Evolutionary conservation across 2,113 vertebrate genomes (phyloP), one percentile per base, ranked within the genome.

Genomic region (Chloropsis hardwickii): DNA sequence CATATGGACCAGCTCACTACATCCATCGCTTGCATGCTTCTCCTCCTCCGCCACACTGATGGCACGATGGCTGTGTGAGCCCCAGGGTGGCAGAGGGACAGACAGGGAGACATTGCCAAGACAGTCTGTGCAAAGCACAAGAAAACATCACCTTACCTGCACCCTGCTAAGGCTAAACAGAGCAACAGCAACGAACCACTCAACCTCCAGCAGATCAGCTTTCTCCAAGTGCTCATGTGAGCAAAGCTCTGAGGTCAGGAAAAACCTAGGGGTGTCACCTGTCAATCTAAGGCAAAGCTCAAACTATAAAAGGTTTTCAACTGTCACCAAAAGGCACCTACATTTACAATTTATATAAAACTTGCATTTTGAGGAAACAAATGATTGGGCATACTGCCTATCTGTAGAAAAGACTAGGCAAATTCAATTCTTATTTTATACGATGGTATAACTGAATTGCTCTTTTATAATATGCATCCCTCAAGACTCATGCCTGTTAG

Each of bases 11-110:
- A 42, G 23, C 24, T 86, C 11, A 1, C 35, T 23, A 21, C 19
- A 53, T 13, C 9, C 29, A 27, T 22, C 44, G 48, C 18, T 35
- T 8, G 17, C 22, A 45, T 0, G 0, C 7, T 70, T 11, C 19
- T 70, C 28, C 12, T 64, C 24, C 28, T 27, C 31, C 3, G 4
- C 48, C 21, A 37, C 29, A 18, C 13, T 35, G 57, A 27, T 0
- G 2, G 22, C 50, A 42, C 0, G 0, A 15, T 0, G 39, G 29
- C 42, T 45, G 51, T 3, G 1, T 2, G 2, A 61, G 14, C 29
- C 69, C 50, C 15, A 37, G 12, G 29, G 28, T 5, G 10, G 25
- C 56, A 66, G n/a, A 66, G 12, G 12, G 25, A 33, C 67, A 85
- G 13, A 19, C 1, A 2, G 18, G 15, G 24, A 74, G 25, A 53